Percentiles rank a stretch among this genome's conserved stretches.
Conservation (phyloP, 1,140 invertebrate genomes). For the Drosophila punjabiensis region DNA sequence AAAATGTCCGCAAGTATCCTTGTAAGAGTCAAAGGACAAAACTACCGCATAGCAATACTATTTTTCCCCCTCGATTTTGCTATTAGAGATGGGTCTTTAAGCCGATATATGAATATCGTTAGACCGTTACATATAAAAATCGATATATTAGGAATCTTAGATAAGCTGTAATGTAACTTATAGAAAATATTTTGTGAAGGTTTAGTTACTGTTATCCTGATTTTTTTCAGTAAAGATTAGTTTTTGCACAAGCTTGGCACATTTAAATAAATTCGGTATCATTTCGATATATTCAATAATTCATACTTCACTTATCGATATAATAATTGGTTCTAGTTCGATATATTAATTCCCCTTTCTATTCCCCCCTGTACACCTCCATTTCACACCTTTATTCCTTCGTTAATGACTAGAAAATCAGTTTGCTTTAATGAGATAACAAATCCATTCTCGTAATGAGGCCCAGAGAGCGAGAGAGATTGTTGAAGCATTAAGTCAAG, state of each 20-base stretch:
- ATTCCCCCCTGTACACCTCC: background rate
- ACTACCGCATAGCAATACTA: constrained; percentile 56
- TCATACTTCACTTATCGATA: background rate
- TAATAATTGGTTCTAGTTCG: background rate
- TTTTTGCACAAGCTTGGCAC: background rate
- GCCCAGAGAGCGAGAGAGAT: constrained; percentile 27
- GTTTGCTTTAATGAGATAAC: constrained; percentile 63
- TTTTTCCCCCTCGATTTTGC: background rate
- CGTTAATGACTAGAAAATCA: constrained; percentile 58
- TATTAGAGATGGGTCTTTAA: background rate
- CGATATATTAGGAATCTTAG: background rate
- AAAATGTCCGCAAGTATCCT: constrained; percentile 36
- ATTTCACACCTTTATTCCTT: background rate
- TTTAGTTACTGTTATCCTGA: background rate
- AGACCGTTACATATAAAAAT: background rate
- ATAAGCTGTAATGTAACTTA: background rate
- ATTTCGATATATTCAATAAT: background rate
- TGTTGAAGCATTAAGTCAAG: constrained; percentile 27
- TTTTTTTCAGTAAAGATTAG: background rate
- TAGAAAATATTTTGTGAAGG: background rate
- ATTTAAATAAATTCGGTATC: background rate
- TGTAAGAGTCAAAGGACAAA: constrained; percentile 74
- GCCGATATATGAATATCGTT: background rate
- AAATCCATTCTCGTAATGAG: constrained; percentile 57
- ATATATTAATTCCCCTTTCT: background rate